Conservation (phyloP, 2,113 vertebrate genomes). For the Sinocyclocheilus maitianheensis region DNA sequence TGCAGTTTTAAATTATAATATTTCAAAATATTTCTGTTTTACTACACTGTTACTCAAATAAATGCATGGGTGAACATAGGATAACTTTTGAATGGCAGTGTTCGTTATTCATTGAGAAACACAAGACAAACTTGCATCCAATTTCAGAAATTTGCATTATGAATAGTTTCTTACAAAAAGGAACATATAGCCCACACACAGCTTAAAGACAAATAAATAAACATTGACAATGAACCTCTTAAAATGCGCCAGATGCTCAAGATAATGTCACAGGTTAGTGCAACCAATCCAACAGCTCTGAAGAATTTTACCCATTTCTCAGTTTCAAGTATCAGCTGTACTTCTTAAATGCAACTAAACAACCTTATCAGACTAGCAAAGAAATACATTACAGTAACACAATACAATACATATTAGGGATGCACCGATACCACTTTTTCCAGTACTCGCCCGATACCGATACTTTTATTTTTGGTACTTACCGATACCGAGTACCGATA, state of each 20-base stretch:
- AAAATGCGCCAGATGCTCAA: neutral
- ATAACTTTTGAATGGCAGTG: neutral
- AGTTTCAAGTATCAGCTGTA: neutral
- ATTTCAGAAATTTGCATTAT: neutral
- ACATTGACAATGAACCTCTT: neutral
- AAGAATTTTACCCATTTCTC: conserved; percentile 54
- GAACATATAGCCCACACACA: neutral
- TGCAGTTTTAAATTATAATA: neutral
- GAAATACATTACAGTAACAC: neutral
- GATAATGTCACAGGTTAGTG: conserved; percentile 27
- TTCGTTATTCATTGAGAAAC: neutral
- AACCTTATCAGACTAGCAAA: neutral
- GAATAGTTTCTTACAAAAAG: neutral
- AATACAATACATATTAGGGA: neutral
- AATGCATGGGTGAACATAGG: neutral
- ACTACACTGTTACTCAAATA: neutral
- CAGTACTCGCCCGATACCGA: too few species aligned
- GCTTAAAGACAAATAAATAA: neutral
- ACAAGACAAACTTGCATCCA: neutral
- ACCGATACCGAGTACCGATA: too few species aligned
- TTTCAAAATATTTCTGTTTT: neutral
- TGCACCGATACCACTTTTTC: too few species aligned
- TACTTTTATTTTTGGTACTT: too few species aligned
- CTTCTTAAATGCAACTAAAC: neutral
- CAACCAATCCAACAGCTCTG: neutral